Evolutionary conservation across 2,888 invertebrate species (phyloP), one percentile per base, ranked within the genome.

Genomic region (Perithous albicinctus): DNA sequence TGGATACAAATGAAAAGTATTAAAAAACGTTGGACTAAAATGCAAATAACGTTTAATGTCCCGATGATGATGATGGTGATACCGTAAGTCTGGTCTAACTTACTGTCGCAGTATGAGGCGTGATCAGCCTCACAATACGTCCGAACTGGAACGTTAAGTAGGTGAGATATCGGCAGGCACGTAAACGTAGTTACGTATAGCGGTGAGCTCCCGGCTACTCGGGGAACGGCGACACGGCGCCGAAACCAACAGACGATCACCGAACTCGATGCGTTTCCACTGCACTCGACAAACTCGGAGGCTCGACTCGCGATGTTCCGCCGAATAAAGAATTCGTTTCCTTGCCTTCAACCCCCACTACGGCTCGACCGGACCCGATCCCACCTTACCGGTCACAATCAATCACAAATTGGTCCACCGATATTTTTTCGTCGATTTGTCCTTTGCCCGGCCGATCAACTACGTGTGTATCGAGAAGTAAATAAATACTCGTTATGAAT

Each of bases 271-370:
- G 72, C 76, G 67, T 41, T 67, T 74, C 43, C 29, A 75, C 78
- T 82, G 82, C 82, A 75, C 78, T 78, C 70, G 75, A 35, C 82
- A 69, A 64, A 77, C 81, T 81, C 81, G 56, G 74, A 82, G 38
- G 48, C 74, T 12, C 78, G 78, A 78, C 82, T 82, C 82, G 41
- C 75, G 75, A 59, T 75, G 51, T 82, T 63, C 67, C 41, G 75
- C 70, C 66, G 82, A 78, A 82, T 78, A 82, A 78, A 78, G 75
- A 78, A 82, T 82, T 78, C 78, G 78, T 66, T 75, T 63, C 74
- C 70, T 48, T 66, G 69, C 23, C 38, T 70, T 15, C 70, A 46
- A 75, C 56, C 70, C 77, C 66, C 41, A 48, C 38, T 51, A 67
- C 56, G 41, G 6, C 35, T n/a, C 82, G 74, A 61, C 59, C 78